Evolutionary conservation across 2,888 invertebrate genomes (phyloP).

Genomic region (Cheilosia pagana): DNA sequence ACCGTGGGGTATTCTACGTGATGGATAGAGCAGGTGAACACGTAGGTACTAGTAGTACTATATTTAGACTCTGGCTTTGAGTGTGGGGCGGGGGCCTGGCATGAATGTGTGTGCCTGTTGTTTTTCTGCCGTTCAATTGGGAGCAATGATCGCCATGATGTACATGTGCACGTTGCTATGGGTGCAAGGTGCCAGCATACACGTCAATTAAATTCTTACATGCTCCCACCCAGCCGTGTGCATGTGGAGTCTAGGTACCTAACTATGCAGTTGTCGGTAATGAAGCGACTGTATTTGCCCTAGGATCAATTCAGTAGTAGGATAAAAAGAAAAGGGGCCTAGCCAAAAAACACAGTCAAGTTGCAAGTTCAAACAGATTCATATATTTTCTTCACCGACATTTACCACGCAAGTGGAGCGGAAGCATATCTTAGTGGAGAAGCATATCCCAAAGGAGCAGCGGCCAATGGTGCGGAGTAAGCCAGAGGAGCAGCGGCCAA

Average conservation of each 20-base stretch:
- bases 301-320: background rate
- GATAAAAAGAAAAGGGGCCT: background rate
- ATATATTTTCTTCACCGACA: constrained; percentile 18
- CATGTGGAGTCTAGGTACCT: background rate
- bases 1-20: background rate
- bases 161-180: background rate
- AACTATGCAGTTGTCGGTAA: no score
- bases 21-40: no score
- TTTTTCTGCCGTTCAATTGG: constrained; percentile 53
- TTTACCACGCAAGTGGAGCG: constrained; percentile 42
- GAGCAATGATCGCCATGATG: constrained; percentile 53
- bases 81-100: no score
- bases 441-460: constrained; percentile 43
- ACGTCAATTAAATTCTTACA: constrained; percentile 49
- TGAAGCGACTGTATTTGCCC: no score
- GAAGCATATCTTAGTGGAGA: constrained; percentile 30
- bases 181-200: constrained; percentile 12
- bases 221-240: constrained; percentile 15
- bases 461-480: constrained; percentile 44
- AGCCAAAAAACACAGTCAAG: no score
- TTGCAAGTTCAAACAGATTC: background rate
- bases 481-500: constrained; percentile 44
- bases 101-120: constrained; percentile 8
- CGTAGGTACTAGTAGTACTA: constrained; percentile 28
- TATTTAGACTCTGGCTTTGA: constrained; percentile 64